A percentile compares a stretch with the other conserved stretches of the same genome.
These are phyloP conservation scores for Calameuta pallipes DNA, from an alignment of 2,888 invertebrate genomes.

Conservation along the genomic window DNA sequence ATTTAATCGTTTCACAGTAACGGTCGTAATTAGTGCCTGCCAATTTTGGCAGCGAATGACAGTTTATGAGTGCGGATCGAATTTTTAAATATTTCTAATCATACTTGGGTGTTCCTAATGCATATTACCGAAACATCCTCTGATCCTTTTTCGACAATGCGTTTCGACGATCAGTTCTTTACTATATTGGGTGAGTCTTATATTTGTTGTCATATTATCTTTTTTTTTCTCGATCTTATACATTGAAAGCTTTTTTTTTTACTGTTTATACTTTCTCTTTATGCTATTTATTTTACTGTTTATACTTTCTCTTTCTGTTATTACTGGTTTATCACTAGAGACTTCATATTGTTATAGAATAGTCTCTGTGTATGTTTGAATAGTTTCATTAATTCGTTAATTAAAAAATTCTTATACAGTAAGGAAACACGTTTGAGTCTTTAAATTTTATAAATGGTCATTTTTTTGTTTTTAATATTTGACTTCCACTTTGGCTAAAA, in stretches of 20 bases:
- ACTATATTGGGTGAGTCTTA: slow-evolving; percentile 51
- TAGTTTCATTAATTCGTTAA: background rate
- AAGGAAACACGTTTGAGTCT: no score
- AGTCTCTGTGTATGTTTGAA: background rate
- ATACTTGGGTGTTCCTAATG: background rate
- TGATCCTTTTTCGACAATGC: slow-evolving; percentile 34
- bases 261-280: background rate
- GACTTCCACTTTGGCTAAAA: background rate
- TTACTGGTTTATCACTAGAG: background rate
- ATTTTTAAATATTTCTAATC: background rate
- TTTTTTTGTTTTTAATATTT: background rate
- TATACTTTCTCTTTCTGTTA: background rate
- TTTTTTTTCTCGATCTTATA: background rate
- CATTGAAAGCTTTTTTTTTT: background rate
- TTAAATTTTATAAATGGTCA: background rate
- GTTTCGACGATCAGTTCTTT: slow-evolving; percentile 59
- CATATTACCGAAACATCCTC: background rate
- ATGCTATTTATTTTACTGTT: background rate
- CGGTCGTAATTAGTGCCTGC: background rate
- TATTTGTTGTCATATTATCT: background rate
- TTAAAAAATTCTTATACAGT: no score
- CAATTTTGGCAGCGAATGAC: background rate
- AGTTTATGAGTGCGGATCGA: background rate
- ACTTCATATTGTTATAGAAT: background rate
- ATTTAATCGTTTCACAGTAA: background rate